phyloP scores from a whole-genome alignment of 2,797 vertebrate species.

The Platyrinchus mystaceus region DNA sequence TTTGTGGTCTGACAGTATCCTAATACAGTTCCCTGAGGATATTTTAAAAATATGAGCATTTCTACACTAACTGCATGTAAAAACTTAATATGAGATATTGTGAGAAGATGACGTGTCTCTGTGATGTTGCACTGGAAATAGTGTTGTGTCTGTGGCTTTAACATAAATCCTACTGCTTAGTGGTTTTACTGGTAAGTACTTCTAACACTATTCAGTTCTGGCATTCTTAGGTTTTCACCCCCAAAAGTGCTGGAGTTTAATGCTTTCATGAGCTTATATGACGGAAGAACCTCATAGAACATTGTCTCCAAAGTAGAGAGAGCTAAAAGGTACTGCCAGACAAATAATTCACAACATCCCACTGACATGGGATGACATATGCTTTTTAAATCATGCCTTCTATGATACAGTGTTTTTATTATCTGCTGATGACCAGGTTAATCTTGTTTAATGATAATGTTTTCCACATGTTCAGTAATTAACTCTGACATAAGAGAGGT shows the following conservation, averaged over 20 bases:
- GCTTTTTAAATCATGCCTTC: neutral
- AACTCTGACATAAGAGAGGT: neutral
- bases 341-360: neutral
- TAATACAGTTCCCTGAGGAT: neutral
- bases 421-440: neutral
- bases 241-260: neutral
- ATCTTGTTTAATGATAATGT: neutral
- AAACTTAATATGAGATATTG: neutral
- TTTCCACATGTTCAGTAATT: neutral
- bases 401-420: neutral
- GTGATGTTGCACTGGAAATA: neutral
- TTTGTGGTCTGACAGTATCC: neutral
- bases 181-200: neutral
- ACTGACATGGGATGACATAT: fast-evolving
- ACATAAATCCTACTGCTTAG: neutral
- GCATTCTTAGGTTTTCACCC: neutral
- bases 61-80: neutral
- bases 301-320: neutral
- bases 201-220: neutral
- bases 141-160: neutral
- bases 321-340: neutral
- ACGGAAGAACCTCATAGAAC: neutral
- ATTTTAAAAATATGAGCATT: neutral
- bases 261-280: neutral
- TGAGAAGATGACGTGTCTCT: neutral